Percentiles rank a stretch among this genome's conserved stretches.
Evolutionary conservation across 1,140 invertebrate species (phyloP).

Genomic region (Cherax quadricarinatus): DNA sequence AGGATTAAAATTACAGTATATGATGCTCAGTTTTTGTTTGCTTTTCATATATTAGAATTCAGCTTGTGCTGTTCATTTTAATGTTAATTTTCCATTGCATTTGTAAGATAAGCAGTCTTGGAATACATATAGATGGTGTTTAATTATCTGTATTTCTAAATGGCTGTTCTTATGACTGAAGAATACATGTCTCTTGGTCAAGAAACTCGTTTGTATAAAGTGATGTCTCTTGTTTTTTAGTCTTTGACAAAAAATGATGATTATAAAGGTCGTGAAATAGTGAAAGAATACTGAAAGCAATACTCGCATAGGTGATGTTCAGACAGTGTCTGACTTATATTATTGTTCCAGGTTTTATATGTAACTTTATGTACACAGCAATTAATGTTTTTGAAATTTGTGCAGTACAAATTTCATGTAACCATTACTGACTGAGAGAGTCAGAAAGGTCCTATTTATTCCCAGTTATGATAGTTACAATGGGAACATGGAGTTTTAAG

Average conservation of each 20-base stretch:
- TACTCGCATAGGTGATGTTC: neutral
- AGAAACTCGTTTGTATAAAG: no score
- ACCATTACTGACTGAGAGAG: neutral
- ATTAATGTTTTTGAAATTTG: neutral
- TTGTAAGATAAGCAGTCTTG: neutral
- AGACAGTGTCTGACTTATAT: slow-evolving; percentile 6
- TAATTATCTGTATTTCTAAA: slow-evolving; percentile 19
- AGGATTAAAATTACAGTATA: neutral
- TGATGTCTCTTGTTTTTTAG: neutral
- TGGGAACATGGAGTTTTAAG: neutral
- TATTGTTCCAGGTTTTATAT: slow-evolving; percentile 5
- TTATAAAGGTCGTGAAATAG: neutral
- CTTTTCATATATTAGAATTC: neutral
- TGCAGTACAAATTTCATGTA: neutral
- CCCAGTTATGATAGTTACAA: slow-evolving; percentile 18
- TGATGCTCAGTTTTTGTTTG: no score
- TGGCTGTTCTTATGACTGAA: slow-evolving; percentile 26
- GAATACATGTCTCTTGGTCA: neutral
- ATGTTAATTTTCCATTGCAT: neutral
- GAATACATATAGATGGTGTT: neutral
- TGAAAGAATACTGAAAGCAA: neutral
- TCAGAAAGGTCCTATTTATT: slow-evolving; percentile 3
- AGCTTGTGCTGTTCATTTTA: no score
- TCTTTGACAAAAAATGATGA: neutral
- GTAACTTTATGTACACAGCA: neutral